Evolutionary conservation across 2,797 vertebrate species (phyloP), one percentile per base, ranked within the genome.

Genomic region (Microcaecilia unicolor): DNA sequence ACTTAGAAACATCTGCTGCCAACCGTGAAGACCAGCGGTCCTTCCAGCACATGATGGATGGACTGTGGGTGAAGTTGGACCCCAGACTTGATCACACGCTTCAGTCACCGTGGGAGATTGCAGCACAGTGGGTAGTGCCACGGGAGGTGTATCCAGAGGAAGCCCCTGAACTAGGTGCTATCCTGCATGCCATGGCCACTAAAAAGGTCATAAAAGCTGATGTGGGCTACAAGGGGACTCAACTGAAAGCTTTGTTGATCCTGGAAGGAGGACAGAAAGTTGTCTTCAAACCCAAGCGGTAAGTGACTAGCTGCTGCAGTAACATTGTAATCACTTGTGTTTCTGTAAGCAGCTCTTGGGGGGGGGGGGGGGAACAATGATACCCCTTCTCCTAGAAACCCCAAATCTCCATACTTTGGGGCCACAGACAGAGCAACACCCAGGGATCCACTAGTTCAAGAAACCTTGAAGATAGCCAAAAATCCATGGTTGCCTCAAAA

Each of bases 241-340:
- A 99, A 28, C 83, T 99, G 39, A 98, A 99, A 65, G 92, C 93
- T 31, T 69, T 99, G 54, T 70, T 99, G 36, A 86, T 97, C 39
- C 85, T 99, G 41, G 96, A 99, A 15, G 92, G 92, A 22, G 93
- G 92, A 4, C 96, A 99, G 73, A 99, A 99, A 66, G 95, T 98
- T 15, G 96, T 99, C 61, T 99, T 99, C 72, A 99, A 99, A 54
- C 96, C 96, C 41, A 98, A 92, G 58, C 90, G 96, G 96, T 97
- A 54, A 78, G 35, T 47, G 4, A 9, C n/a, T 38, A 42, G 36
- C 13, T 2, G 0, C n/a, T n/a, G n/a, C n/a, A n/a, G n/a, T n/a
- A n/a, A n/a, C n/a, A n/a, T n/a, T n/a, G n/a, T n/a, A n/a, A n/a
- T n/a, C n/a, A n/a, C n/a, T n/a, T n/a, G n/a, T n/a, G n/a, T n/a